Percentiles rank a stretch among this genome's conserved stretches.
Conservation (phyloP, 1,140 invertebrate species). For the Dreissena rostriformis region DNA sequence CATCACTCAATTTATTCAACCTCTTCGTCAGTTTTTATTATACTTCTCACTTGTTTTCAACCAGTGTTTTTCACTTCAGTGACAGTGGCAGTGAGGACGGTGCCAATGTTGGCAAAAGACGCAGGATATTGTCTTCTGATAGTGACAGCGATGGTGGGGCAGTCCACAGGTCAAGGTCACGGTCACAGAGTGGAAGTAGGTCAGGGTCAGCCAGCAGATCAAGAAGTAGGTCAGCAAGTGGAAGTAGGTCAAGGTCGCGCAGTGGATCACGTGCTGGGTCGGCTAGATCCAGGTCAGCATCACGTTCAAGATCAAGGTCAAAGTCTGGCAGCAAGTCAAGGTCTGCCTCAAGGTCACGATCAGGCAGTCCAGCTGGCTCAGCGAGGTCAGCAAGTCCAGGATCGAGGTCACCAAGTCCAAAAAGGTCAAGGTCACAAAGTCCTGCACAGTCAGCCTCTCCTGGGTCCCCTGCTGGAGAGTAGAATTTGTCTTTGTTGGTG, state of each 20-base stretch:
- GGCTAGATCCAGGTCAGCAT: constrained; percentile 77
- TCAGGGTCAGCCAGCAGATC: constrained; percentile 69
- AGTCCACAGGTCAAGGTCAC: constrained; percentile 68
- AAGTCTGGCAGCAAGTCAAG: constrained; percentile 62
- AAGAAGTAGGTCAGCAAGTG: constrained; percentile 56
- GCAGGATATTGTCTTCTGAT: constrained; percentile 79
- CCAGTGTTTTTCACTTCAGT: constrained; percentile 76
- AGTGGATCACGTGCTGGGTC: constrained; percentile 55
- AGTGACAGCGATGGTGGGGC: constrained; percentile 75
- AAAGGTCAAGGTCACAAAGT: constrained; percentile 34
- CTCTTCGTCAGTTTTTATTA: background rate
- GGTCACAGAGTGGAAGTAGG: constrained; percentile 74
- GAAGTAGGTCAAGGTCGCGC: constrained; percentile 64
- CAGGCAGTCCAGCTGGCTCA: constrained; percentile 57
- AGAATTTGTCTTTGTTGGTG: no score
- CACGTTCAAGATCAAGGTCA: constrained; percentile 75
- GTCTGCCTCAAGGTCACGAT: constrained; percentile 49
- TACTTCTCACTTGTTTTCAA: constrained; percentile 7
- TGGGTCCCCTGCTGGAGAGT: no score
- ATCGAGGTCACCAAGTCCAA: constrained; percentile 41
- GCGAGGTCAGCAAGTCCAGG: constrained; percentile 48
- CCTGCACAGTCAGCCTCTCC: background rate
- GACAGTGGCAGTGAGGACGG: constrained; percentile 83
- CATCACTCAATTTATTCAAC: background rate
- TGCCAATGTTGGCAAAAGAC: constrained; percentile 79